phyloP scores from a whole-genome alignment of 2,113 vertebrate genomes.

The Antigone vipio region DNA sequence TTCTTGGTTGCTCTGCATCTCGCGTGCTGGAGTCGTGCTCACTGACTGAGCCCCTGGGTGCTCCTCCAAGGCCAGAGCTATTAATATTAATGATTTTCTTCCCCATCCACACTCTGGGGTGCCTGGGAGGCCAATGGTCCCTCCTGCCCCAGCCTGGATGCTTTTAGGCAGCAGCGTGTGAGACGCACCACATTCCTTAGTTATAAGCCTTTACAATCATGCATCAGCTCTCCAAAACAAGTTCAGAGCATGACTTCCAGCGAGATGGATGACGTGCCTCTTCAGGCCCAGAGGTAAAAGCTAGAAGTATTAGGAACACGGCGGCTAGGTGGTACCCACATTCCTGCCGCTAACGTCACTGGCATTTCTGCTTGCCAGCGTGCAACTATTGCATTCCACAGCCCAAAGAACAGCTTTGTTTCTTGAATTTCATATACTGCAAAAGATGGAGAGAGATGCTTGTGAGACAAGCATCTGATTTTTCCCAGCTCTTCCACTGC shows the following conservation, averaged over 20 bases:
- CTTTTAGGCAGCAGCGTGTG: not conserved
- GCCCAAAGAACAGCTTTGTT: not conserved
- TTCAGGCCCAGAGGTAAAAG: not conserved
- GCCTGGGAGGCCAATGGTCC: not conserved
- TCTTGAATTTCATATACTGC: not conserved
- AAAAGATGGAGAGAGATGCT: not conserved
- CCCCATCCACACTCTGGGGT: not conserved
- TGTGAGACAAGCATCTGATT: not conserved
- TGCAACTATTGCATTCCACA: constrained; percentile 14
- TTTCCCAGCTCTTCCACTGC: not conserved
- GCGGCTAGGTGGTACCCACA: not conserved
- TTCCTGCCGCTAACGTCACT: not conserved
- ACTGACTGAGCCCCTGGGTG: not conserved
- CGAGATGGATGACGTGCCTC: not conserved
- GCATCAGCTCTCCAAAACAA: constrained; percentile 3
- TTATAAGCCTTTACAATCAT: not conserved
- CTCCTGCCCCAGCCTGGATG: not conserved
- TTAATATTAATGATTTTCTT: not conserved
- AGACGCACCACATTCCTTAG: not conserved
- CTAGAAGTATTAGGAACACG: not conserved
- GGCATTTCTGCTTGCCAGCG: not conserved
- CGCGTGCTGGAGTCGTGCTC: rapidly evolving
- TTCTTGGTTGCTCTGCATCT: not conserved
- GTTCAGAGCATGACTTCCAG: not conserved
- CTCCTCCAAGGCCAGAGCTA: not conserved